These are phyloP conservation scores for Bombus superbus DNA, from an alignment of 1,140 invertebrate species.

Conservation along the genomic window DNA sequence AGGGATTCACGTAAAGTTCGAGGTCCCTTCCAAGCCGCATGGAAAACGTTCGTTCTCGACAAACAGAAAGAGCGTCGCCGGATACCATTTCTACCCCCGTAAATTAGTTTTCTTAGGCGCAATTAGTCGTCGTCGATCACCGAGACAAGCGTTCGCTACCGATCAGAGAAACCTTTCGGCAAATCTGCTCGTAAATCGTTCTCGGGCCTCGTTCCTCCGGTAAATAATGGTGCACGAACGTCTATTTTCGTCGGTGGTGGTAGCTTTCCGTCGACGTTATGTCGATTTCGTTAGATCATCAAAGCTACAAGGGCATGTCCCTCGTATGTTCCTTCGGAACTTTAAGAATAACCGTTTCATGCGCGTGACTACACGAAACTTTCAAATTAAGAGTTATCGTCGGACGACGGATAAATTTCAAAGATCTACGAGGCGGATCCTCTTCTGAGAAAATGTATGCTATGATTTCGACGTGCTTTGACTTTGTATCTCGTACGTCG, in stretches of 20 bases:
- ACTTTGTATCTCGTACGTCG: too few relatives aligned
- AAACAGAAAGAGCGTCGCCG: constrained; percentile 31
- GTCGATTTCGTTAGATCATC: not conserved
- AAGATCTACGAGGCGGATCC: not conserved
- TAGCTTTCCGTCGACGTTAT: not conserved
- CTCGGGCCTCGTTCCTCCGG: not conserved
- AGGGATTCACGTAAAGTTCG: not conserved
- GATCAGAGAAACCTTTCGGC: constrained; percentile 32
- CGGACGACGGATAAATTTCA: not conserved
- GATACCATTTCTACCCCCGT: constrained; percentile 33
- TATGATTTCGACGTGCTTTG: too few relatives aligned
- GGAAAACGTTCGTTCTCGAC: constrained; percentile 46
- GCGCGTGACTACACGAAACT: not conserved
- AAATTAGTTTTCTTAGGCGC: constrained; percentile 59
- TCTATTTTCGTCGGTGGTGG: constrained; percentile 22
- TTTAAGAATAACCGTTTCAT: not conserved
- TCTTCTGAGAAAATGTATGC: too few relatives aligned
- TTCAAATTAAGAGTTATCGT: not conserved
- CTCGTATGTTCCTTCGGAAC: not conserved
- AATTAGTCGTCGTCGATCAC: constrained; percentile 51
- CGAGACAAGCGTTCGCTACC: constrained; percentile 28
- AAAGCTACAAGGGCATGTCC: not conserved
- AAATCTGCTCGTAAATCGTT: constrained; percentile 50
- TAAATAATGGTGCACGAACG: constrained; percentile 26
- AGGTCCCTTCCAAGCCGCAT: constrained; percentile 2